Base-by-base conservation (phyloP, 2,888 invertebrate species). In the Ectemnius cavifrons region DNA sequence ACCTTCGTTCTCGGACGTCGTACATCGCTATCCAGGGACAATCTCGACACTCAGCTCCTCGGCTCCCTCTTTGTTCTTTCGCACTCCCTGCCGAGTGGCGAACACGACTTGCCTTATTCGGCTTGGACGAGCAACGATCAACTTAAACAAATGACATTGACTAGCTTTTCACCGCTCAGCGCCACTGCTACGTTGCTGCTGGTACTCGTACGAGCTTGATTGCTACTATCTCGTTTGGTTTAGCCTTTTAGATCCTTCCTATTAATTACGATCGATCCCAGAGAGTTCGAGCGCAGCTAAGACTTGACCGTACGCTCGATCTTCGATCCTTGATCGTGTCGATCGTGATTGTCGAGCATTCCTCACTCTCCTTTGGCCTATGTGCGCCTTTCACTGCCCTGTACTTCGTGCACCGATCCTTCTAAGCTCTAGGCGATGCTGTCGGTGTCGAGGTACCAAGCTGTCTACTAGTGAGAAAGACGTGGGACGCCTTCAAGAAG, bases 61-160 rank as follows among this genome's bases (percentile, higher is more conserved):
- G 69, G 66, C 66, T 75, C 66, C 71, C 83, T 84, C 88, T 87
- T 88, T 87, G 88, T 87, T 85, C 86, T 85, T 88, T 86, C 84
- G 80, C 86, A 84, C 87, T 84, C 80, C 81, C 78, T 75, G 75
- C 80, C 58, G 84, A 80, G 82, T 74, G 77, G 73, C 70, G 78
- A 85, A 82, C 82, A 78, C 71, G 75, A 71, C 75, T 84, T 78
- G 79, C 85, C 86, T 86, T 86, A 85, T 87, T 86, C 85, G 83
- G 85, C 67, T 74, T 70, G 73, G 80, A 81, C 76, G 75, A 73
- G 65, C 72, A 80, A 78, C 78, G 80, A 84, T 80, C 79, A 76
- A 73, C 80, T 84, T 77, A 84, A 86, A 84, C 88, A 88, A 87
- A 87, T 88, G 85, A 85, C 79, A 75, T 76, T 75, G 75, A 66